These are phyloP conservation scores for Halocynthia roretzi DNA, from an alignment of 23 tunicate species.

Conservation along the genomic window DNA sequence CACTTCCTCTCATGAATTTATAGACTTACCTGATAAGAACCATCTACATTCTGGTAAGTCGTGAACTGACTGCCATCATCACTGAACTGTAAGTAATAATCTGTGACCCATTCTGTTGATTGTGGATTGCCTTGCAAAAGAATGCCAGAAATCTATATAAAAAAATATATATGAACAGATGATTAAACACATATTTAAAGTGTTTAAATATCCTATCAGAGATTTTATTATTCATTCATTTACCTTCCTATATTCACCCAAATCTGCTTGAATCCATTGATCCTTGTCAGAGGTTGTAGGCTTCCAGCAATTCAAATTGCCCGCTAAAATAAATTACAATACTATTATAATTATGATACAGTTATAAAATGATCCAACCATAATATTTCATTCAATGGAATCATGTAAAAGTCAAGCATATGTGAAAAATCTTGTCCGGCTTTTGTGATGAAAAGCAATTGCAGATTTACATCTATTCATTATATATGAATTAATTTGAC, in stretches of 20 bases:
- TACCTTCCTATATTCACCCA: conserved; percentile 60
- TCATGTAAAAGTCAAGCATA: background rate
- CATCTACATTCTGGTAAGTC: conserved; percentile 37
- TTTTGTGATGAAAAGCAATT: background rate
- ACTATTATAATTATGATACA: background rate
- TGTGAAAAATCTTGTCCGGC: background rate
- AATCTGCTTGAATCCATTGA: conserved; percentile 66
- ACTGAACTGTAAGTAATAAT: conserved; percentile 61
- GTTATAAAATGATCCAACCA: background rate
- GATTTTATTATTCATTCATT: background rate
- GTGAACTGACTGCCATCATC: conserved; percentile 45
- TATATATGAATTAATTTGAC: background rate
- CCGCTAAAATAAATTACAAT: conserved; percentile 29
- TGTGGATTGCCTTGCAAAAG: conserved; percentile 48
- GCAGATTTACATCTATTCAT: background rate
- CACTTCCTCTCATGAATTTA: no score
- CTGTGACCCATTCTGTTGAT: conserved; percentile 50
- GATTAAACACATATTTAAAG: background rate
- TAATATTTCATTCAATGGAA: no score
- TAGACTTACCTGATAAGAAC: conserved; percentile 24
- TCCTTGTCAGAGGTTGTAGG: conserved; percentile 43
- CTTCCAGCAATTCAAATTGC: conserved; percentile 55
- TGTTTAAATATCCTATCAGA: background rate
- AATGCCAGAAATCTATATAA: conserved; percentile 53
- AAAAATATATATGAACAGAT: background rate